Percentiles rank a stretch among this genome's conserved stretches.
Conservation (phyloP, 1,140 invertebrate species). For the Drosophila micromelanica region DNA sequence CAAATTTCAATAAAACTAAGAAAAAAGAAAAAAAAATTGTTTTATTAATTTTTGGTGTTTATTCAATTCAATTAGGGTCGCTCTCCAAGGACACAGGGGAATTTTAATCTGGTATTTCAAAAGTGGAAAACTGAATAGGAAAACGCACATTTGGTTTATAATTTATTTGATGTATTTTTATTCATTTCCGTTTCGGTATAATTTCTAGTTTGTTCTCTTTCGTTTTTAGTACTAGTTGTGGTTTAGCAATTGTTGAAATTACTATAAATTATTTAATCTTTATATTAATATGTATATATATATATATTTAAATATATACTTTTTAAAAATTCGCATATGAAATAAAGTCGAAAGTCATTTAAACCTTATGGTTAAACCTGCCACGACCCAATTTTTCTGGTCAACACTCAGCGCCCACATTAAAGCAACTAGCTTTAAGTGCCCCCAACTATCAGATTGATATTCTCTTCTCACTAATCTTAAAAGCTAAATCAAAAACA, state of each 20-base stretch:
- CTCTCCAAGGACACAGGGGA: too few relatives aligned
- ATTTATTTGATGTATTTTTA: conserved; percentile 82
- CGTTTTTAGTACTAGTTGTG: conserved; percentile 80
- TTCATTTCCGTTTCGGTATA: conserved; percentile 84
- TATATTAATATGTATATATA: conserved; percentile 61
- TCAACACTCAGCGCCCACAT: conserved; percentile 19
- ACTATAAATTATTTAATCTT: conserved; percentile 82
- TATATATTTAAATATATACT: conserved; percentile 61
- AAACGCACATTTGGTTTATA: conserved; percentile 21
- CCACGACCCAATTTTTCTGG: conserved; percentile 20
- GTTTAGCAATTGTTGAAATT: conserved; percentile 79
- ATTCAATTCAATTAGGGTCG: too few relatives aligned
- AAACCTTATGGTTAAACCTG: conserved; percentile 43
- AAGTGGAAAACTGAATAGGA: too few relatives aligned
- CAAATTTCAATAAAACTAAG: conserved; percentile 73
- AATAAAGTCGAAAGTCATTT: conserved; percentile 75
- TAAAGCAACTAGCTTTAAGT: conserved; percentile 23
- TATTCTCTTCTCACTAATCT: conserved; percentile 40
- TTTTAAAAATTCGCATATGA: conserved; percentile 78
- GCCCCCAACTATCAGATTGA: conserved; percentile 27
- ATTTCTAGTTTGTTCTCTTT: conserved; percentile 84
- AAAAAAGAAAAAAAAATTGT: conserved; percentile 38
- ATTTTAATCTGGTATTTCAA: too few relatives aligned
- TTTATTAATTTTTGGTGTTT: conserved; percentile 4
- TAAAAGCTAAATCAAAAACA: conserved; percentile 66